Evolutionary conservation across 1,140 invertebrate species (phyloP).

Genomic region (Lysiphlebus fabarum): DNA sequence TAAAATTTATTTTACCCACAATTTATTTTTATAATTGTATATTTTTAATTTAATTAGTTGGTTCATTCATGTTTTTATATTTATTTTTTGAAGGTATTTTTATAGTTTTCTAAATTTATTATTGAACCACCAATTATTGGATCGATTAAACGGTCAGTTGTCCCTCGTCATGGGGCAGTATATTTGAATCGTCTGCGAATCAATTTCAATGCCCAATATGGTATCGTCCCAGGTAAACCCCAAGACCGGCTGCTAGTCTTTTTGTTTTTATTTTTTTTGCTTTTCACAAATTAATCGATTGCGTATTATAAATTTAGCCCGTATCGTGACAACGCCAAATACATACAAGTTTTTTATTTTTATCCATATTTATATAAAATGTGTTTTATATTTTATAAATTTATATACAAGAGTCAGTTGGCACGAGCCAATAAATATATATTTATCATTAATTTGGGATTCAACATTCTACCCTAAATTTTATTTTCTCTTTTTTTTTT

Average conservation of each 20-base stretch:
- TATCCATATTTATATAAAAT: neutral
- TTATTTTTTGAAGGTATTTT: neutral
- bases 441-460: no score
- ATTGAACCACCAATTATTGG: constrained; percentile 5
- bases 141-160: constrained; percentile 31
- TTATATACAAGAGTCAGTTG: constrained; percentile 40
- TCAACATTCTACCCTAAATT: no score
- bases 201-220: constrained; percentile 37
- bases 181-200: constrained; percentile 32
- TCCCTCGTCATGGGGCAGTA: constrained; percentile 11
- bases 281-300: constrained; percentile 46
- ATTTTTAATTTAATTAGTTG: no score
- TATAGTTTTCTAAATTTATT: neutral
- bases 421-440: constrained; percentile 21
- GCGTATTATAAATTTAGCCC: constrained; percentile 40
- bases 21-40: no score
- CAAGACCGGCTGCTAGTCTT: constrained; percentile 25
- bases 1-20: no score
- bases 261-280: constrained; percentile 24
- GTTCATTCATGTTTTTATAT: no score
- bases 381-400: no score
- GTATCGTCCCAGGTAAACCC: neutral
- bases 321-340: constrained; percentile 23
- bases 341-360: constrained; percentile 25
- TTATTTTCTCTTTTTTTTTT: no score